Evolutionary conservation across 2,113 vertebrate species (phyloP).

Genomic region (Ammodytes dubius): DNA sequence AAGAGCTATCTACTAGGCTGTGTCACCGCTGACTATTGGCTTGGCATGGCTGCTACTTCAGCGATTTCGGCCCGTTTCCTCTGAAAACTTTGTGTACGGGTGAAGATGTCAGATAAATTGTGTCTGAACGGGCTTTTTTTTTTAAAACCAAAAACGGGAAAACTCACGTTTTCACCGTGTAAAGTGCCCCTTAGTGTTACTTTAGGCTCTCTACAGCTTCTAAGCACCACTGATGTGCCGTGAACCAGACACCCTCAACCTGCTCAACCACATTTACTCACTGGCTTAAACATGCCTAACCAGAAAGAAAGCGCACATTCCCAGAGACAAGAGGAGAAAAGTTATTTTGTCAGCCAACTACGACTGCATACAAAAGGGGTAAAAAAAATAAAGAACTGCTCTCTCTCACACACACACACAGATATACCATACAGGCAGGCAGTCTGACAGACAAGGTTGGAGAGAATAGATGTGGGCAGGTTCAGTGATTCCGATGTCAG

Average conservation of each 20-base stretch:
- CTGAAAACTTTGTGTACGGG: too few species aligned
- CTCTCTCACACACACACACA: not conserved
- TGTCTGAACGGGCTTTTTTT: too few species aligned
- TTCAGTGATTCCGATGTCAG: constrained; percentile 80
- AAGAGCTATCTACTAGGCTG: too few species aligned
- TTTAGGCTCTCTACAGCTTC: constrained; percentile 14
- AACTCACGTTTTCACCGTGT: too few species aligned
- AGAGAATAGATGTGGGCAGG: constrained; percentile 79
- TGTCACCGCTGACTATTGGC: too few species aligned
- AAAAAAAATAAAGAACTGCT: constrained; percentile 30
- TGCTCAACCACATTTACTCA: constrained; percentile 25
- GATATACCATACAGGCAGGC: constrained; percentile 53
- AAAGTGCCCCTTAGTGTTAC: too few species aligned
- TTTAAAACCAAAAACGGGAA: too few species aligned
- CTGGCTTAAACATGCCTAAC: constrained; percentile 24
- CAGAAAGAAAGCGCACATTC: constrained; percentile 28
- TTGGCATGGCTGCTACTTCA: too few species aligned
- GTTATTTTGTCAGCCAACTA: constrained; percentile 64
- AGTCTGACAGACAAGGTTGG: constrained; percentile 75
- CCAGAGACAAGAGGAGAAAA: constrained; percentile 49
- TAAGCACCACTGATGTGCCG: constrained; percentile 13
- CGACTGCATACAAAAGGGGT: constrained; percentile 53
- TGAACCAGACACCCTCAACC: constrained; percentile 35
- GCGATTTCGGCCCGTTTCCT: too few species aligned
- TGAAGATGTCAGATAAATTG: too few species aligned